phyloP scores from a whole-genome alignment of 2,888 invertebrate genomes.

The Abrostola triplasia region DNA sequence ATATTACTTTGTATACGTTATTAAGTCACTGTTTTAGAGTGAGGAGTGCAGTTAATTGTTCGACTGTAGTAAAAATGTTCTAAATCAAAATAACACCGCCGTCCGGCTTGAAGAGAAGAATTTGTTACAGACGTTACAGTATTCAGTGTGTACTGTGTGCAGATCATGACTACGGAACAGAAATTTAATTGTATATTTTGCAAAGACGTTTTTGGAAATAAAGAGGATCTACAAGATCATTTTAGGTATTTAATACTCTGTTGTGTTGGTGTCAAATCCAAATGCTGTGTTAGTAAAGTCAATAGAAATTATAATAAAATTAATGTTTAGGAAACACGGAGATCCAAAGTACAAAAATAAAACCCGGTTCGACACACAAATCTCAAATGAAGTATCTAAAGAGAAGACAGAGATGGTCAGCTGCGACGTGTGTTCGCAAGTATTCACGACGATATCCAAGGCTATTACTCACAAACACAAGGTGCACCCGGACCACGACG shows the following conservation, averaged over 20 bases:
- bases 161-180: slow-evolving; percentile 73
- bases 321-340: slow-evolving; percentile 87
- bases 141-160: slow-evolving; percentile 1
- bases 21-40: neutral
- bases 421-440: slow-evolving; percentile 89
- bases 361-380: slow-evolving; percentile 59
- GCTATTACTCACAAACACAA: slow-evolving; percentile 91
- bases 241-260: slow-evolving; percentile 83
- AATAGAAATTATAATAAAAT: slow-evolving; percentile 3
- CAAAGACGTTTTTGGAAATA: slow-evolving; percentile 85
- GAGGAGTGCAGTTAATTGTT: slow-evolving; percentile 6
- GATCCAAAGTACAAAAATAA: slow-evolving; percentile 88
- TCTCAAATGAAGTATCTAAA: slow-evolving; percentile 63
- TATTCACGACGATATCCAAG: slow-evolving; percentile 88
- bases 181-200: slow-evolving; percentile 88
- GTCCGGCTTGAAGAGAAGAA: slow-evolving; percentile 26
- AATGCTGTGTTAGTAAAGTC: neutral
- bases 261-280: slow-evolving; percentile 6
- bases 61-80: slow-evolving; percentile 18
- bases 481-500: slow-evolving; percentile 89
- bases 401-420: slow-evolving; percentile 76
- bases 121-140: neutral
- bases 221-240: slow-evolving; percentile 89
- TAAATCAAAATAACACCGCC: slow-evolving; percentile 14
- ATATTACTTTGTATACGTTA: neutral